A percentile compares a stretch with the other conserved stretches of the same genome.
Evolutionary conservation across 2,113 vertebrate genomes (phyloP).

Genomic region (Lampris incognitus): DNA sequence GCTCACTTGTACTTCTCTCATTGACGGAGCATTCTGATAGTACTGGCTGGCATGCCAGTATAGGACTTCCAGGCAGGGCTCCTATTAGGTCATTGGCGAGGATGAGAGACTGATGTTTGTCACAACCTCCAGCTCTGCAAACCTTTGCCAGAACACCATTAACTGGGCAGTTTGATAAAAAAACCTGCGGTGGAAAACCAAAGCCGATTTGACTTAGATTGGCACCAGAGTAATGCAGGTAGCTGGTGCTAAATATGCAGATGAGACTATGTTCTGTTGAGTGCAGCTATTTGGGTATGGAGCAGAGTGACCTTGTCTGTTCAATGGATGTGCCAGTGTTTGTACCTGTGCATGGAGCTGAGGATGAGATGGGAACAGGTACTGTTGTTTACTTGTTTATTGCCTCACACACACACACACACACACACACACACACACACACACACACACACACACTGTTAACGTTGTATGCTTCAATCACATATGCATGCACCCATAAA

Average conservation of each 20-base stretch:
- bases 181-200: neutral
- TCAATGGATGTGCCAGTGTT: slow-evolving; percentile 25
- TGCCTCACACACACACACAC: slow-evolving; percentile 3
- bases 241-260: slow-evolving; percentile 32
- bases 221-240: slow-evolving; percentile 22
- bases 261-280: slow-evolving; percentile 37
- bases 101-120: slow-evolving; percentile 27
- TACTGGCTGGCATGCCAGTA: slow-evolving; percentile 25
- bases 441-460: neutral
- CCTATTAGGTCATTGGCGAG: slow-evolving; percentile 26
- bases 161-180: neutral
- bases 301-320: slow-evolving; percentile 37
- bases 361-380: slow-evolving; percentile 20
- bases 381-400: slow-evolving; percentile 3
- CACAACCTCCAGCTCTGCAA: slow-evolving; percentile 7
- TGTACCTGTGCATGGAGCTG: neutral
- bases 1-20: slow-evolving; percentile 21
- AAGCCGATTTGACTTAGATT: slow-evolving; percentile 34
- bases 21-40: slow-evolving; percentile 32
- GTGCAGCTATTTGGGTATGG: slow-evolving; percentile 5
- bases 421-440: neutral
- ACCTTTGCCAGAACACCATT: slow-evolving; percentile 16
- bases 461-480: neutral
- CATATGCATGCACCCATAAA: neutral
- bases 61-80: slow-evolving; percentile 30